Conservation (phyloP, 37 sponge, comb jelly and placozoan species). For the Agelas oroides region DNA sequence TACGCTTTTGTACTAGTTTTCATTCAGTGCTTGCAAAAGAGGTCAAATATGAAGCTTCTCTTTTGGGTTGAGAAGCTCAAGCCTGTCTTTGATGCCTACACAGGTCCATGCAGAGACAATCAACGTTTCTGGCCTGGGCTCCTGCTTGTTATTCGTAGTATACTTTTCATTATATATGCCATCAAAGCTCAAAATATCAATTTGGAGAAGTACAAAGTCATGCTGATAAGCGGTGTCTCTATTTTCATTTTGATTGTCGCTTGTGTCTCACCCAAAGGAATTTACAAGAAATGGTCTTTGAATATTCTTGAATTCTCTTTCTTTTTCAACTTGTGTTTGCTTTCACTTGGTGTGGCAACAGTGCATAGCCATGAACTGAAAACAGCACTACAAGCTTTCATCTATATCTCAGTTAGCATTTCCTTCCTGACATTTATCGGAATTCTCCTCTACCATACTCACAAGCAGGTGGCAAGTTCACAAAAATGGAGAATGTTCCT, state of each 20-base stretch:
- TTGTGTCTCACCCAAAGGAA: not conserved
- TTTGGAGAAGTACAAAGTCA: too few relatives aligned
- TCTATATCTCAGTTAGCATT: not conserved
- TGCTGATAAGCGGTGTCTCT: not conserved
- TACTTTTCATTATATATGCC: not conserved
- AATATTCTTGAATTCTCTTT: not conserved
- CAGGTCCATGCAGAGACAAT: constrained; percentile 8
- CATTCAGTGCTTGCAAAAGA: not conserved
- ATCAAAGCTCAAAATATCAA: not conserved
- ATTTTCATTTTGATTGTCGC: not conserved
- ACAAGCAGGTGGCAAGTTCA: not conserved
- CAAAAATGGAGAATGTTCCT: not conserved
- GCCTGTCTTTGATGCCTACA: constrained; percentile 23
- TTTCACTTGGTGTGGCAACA: not conserved
- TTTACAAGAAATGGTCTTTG: constrained; percentile 15
- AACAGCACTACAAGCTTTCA: not conserved
- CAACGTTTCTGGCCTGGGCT: constrained; percentile 26
- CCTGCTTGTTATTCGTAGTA: not conserved
- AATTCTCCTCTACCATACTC: not conserved
- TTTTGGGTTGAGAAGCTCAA: constrained; percentile 16
- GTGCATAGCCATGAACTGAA: too few relatives aligned
- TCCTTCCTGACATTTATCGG: not conserved
- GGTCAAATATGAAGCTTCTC: constrained; percentile 1
- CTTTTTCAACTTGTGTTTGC: not conserved
- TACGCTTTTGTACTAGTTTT: constrained; percentile 19